Percentiles rank a stretch among this genome's conserved stretches.
phyloP scores from a whole-genome alignment of 2,797 vertebrate species.

The Tragelaphus oryx region DNA sequence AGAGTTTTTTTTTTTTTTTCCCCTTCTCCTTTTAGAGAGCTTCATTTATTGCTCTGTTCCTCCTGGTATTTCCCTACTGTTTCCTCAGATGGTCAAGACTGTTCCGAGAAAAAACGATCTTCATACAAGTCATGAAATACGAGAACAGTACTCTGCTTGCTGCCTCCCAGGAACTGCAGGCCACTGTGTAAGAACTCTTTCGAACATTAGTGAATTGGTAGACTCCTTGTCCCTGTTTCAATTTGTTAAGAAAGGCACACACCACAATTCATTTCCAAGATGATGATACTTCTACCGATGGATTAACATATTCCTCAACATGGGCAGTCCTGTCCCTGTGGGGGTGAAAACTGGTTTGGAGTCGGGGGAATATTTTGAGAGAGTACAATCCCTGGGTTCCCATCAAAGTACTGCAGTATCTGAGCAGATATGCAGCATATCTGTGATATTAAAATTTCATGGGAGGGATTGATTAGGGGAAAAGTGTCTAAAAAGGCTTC shows the following conservation, averaged over 20 bases:
- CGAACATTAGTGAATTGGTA: background rate
- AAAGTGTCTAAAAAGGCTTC: background rate
- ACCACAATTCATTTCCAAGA: constrained; percentile 27
- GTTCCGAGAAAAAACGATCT: background rate
- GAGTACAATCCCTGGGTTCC: background rate
- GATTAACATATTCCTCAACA: background rate
- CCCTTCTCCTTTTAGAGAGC: background rate
- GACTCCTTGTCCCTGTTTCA: background rate
- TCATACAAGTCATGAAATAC: background rate
- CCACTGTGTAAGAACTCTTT: background rate
- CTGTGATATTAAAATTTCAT: constrained; percentile 3
- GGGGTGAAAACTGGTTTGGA: background rate
- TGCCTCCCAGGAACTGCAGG: background rate
- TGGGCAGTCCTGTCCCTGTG: background rate
- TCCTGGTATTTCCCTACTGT: background rate
- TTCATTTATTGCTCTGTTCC: background rate
- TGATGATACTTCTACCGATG: background rate
- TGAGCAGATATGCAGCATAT: background rate
- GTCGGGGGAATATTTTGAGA: background rate
- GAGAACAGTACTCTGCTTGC: background rate
- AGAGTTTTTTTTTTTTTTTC: background rate
- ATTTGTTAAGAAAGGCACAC: constrained; percentile 1
- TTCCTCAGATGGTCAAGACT: constrained; percentile 19
- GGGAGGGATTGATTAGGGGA: background rate
- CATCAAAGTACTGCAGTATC: background rate